Conservation (phyloP, 1,140 invertebrate species). For the Ceratitis capitata region DNA sequence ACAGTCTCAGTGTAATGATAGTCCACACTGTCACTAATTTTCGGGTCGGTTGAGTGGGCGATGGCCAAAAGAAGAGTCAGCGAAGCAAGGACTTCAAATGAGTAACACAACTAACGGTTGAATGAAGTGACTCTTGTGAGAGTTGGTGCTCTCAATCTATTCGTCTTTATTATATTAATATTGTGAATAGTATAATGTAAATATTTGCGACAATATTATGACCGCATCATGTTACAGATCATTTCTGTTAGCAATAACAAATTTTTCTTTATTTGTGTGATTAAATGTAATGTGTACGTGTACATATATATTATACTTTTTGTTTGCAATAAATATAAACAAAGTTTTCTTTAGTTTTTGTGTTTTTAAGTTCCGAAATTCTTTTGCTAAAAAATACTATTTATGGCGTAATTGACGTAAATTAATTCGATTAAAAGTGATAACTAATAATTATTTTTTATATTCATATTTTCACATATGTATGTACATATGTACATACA, state of each 20-base stretch:
- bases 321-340: background rate
- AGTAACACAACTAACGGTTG: too few relatives aligned
- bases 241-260: background rate
- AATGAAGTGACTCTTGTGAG: too few relatives aligned
- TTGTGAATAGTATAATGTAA: too few relatives aligned
- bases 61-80: too few relatives aligned
- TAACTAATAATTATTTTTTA: background rate
- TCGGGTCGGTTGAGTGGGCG: too few relatives aligned
- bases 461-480: background rate
- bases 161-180: background rate
- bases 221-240: background rate
- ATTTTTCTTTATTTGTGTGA: background rate
- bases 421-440: background rate
- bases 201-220: background rate
- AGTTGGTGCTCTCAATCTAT: too few relatives aligned
- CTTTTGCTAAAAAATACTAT: background rate
- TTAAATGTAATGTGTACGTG: background rate
- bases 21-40: too few relatives aligned
- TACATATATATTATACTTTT: background rate
- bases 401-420: background rate
- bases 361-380: background rate
- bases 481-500: background rate
- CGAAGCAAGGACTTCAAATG: too few relatives aligned
- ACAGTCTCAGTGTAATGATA: too few relatives aligned
- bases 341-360: background rate